phyloP scores from a whole-genome alignment of 2,888 invertebrate genomes.

The Electrophaes corylata region DNA sequence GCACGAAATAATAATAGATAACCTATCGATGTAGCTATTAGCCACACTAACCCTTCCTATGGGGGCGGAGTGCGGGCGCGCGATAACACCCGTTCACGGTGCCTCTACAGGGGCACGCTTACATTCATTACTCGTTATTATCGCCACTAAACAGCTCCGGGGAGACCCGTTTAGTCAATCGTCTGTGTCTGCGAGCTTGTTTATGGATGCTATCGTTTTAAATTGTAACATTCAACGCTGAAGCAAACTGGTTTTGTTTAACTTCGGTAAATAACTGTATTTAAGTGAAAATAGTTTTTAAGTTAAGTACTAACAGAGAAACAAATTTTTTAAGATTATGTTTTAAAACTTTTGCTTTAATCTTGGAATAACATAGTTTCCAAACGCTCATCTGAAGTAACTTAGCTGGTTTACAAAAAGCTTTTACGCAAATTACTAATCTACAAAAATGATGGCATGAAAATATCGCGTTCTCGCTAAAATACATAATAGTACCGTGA shows the following conservation, averaged over 20 bases:
- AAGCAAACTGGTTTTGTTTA: background rate
- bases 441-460: constrained; percentile 38
- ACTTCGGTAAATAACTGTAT: background rate
- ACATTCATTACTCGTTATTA: constrained; percentile 79
- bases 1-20: constrained; percentile 20
- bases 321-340: no score
- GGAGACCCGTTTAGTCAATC: constrained; percentile 69
- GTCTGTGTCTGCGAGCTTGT: constrained; percentile 55
- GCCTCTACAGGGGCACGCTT: constrained; percentile 45
- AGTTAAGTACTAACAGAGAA: background rate
- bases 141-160: constrained; percentile 73
- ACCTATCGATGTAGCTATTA: constrained; percentile 39
- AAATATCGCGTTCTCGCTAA: constrained; percentile 44
- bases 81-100: constrained; percentile 69
- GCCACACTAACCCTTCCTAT: constrained; percentile 43
- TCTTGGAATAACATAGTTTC: background rate
- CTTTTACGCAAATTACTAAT: constrained; percentile 24
- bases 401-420: constrained; percentile 11
- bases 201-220: constrained; percentile 40
- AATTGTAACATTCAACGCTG: constrained; percentile 12
- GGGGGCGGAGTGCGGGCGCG: constrained; percentile 61
- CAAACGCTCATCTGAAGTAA: background rate
- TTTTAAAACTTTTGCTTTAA: no score
- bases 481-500: constrained; percentile 52
- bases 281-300: background rate